phyloP scores from a whole-genome alignment of 2,113 vertebrate species.

The Andinoacara biseriatus region DNA sequence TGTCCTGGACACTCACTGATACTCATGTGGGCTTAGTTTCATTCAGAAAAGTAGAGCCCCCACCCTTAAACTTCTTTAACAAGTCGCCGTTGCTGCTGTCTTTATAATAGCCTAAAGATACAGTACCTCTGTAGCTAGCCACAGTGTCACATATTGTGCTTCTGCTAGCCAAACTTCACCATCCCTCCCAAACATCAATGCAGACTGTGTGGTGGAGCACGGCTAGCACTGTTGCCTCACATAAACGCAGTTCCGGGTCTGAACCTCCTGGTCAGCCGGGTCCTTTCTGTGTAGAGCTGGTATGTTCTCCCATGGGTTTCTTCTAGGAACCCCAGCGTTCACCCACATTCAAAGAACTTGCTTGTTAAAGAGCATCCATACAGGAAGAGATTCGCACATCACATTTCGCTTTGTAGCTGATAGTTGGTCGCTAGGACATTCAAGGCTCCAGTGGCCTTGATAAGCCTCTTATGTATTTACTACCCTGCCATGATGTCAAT shows the following conservation, averaged over 20 bases:
- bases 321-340: neutral
- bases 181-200: neutral
- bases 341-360: neutral
- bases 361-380: neutral
- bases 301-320: neutral
- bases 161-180: neutral
- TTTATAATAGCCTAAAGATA: neutral
- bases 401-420: neutral
- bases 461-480: neutral
- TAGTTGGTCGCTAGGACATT: neutral
- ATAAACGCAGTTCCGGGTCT: neutral
- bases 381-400: neutral
- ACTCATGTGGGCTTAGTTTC: neutral
- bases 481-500: neutral
- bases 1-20: neutral
- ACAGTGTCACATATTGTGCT: neutral
- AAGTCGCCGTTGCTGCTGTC: neutral
- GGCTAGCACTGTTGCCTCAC: neutral
- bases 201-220: neutral
- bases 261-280: neutral
- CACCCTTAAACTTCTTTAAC: neutral
- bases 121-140: neutral
- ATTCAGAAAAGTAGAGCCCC: neutral
- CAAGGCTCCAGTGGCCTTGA: neutral
- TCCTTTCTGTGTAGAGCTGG: neutral